Percentiles rank a stretch among this genome's conserved stretches.
Evolutionary conservation across 2,888 invertebrate species (phyloP).

Genomic region (Zhuqinia jingwanae): DNA sequence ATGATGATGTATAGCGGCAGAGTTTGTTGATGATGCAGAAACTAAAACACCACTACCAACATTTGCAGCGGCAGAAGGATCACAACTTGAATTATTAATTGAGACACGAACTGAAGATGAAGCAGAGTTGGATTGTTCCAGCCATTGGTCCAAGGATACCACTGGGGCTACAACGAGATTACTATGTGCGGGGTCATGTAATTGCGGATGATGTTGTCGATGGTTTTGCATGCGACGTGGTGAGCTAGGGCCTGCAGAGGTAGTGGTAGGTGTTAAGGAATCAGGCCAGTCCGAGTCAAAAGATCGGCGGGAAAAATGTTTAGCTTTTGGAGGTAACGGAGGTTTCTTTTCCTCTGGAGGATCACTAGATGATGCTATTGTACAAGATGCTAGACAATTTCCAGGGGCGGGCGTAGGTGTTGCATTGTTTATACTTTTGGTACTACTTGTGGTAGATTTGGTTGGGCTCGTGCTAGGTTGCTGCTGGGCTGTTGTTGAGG

Average conservation of each 20-base stretch:
- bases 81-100: slow-evolving; percentile 57
- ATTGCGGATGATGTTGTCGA: background rate
- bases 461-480: slow-evolving; percentile 29
- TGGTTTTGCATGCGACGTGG: slow-evolving; percentile 50
- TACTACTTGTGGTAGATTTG: slow-evolving; percentile 43
- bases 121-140: slow-evolving; percentile 73
- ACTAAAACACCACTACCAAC: slow-evolving; percentile 37
- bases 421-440: slow-evolving; percentile 38
- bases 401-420: slow-evolving; percentile 18
- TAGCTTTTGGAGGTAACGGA: slow-evolving; percentile 78
- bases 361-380: slow-evolving; percentile 33
- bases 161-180: slow-evolving; percentile 61
- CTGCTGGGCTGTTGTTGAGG: background rate
- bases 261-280: slow-evolving; percentile 62
- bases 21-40: slow-evolving; percentile 54
- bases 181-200: slow-evolving; percentile 21
- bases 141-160: slow-evolving; percentile 76
- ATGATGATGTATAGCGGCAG: slow-evolving; percentile 56
- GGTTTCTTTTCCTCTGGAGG: slow-evolving; percentile 66
- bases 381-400: slow-evolving; percentile 1
- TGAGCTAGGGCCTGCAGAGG: slow-evolving; percentile 64
- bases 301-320: slow-evolving; percentile 77
- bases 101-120: slow-evolving; percentile 57
- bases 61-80: slow-evolving; percentile 1
- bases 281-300: slow-evolving; percentile 77